These are phyloP conservation scores for Lasioglossum zephyrum DNA, from an alignment of 2,888 invertebrate species.

Conservation along the genomic window DNA sequence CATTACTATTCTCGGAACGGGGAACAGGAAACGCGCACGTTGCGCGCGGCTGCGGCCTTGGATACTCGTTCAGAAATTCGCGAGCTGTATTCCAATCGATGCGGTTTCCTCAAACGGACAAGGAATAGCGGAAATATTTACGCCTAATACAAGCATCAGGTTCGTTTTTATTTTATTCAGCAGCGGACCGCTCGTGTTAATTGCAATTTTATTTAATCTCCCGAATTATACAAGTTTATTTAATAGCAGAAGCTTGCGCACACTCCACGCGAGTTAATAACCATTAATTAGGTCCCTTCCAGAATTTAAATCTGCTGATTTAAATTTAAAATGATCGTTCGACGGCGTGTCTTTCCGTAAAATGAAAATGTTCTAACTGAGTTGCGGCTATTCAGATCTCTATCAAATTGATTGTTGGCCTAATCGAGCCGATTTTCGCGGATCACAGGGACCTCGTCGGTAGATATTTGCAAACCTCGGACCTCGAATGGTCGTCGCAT, in stretches of 20 bases:
- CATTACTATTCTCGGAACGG: constrained; percentile 4
- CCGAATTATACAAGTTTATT: too few relatives aligned
- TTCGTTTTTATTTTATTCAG: too few relatives aligned
- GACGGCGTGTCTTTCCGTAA: too few relatives aligned
- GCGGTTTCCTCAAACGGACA: background rate
- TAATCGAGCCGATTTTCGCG: background rate
- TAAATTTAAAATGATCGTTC: background rate
- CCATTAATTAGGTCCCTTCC: too few relatives aligned
- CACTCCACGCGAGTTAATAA: too few relatives aligned
- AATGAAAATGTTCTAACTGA: too few relatives aligned
- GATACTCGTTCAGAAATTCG: background rate
- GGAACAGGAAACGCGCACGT: background rate
- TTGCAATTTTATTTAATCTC: too few relatives aligned
- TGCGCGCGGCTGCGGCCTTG: background rate
- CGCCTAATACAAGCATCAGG: background rate
- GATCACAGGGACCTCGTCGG: constrained; percentile 9
- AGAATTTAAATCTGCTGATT: background rate
- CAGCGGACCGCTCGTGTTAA: too few relatives aligned
- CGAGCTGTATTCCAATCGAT: background rate
- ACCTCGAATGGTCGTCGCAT: constrained; percentile 28
- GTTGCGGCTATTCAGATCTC: background rate
- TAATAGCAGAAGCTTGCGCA: too few relatives aligned
- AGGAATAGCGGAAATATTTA: background rate
- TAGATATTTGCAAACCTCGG: constrained; percentile 21
- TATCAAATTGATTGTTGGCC: background rate